A percentile compares a stretch with the other conserved stretches of the same genome.
Conservation (phyloP, 2,888 invertebrate genomes). For the Bimastos eiseni region DNA sequence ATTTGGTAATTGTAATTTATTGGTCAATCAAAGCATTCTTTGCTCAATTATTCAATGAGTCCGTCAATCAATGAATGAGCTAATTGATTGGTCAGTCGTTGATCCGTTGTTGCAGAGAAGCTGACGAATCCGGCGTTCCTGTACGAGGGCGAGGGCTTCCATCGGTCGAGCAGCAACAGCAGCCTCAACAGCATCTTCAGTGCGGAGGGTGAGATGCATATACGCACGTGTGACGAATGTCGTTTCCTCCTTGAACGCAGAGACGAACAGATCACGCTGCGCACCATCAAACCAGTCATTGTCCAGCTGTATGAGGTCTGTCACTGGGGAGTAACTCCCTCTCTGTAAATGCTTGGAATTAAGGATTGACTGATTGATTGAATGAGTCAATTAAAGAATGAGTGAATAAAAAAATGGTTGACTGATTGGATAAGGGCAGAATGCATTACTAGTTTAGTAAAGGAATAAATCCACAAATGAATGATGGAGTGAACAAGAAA, state of each 20-base stretch:
- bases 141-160: slow-evolving; percentile 53
- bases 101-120: slow-evolving; percentile 63
- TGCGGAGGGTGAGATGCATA: slow-evolving; percentile 70
- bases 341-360: neutral
- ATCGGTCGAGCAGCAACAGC: slow-evolving; percentile 64
- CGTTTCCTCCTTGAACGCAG: slow-evolving; percentile 73
- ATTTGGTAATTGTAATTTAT: neutral
- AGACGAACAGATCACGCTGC: slow-evolving; percentile 78
- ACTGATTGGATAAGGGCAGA: too few relatives aligned
- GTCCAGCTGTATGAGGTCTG: slow-evolving; percentile 76
- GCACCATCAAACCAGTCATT: slow-evolving; percentile 71
- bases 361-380: neutral
- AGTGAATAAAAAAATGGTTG: neutral
- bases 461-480: too few relatives aligned
- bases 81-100: neutral
- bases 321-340: neutral
- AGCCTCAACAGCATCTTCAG: slow-evolving; percentile 66
- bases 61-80: neutral
- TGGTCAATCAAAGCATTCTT: too few relatives aligned
- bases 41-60: too few relatives aligned
- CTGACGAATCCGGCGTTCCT: slow-evolving; percentile 67
- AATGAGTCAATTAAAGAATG: neutral
- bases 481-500: neutral
- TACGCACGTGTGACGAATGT: slow-evolving; percentile 63
- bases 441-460: too few relatives aligned